These are phyloP conservation scores for Homalodisca vitripennis DNA, from an alignment of 1,140 invertebrate species.

Conservation along the genomic window DNA sequence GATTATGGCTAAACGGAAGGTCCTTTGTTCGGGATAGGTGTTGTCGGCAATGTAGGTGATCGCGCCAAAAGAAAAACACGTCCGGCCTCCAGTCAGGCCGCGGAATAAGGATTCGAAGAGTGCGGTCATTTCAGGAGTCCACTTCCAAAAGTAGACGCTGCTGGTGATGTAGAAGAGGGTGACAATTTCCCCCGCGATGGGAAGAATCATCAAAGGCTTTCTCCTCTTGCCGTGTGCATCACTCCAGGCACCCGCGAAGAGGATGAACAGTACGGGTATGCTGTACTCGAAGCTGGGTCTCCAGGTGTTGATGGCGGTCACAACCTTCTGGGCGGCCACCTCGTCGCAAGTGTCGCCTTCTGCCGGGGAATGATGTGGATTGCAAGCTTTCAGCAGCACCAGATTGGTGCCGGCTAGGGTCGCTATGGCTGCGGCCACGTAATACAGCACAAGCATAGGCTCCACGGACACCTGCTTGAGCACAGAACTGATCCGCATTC, in stretches of 20 bases:
- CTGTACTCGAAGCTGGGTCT: slow-evolving; percentile 38
- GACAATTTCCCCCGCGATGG: slow-evolving; percentile 41
- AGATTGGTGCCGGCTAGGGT: slow-evolving; percentile 31
- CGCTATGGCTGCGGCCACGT: slow-evolving; percentile 32
- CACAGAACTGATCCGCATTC: background rate
- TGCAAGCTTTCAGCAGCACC: slow-evolving; percentile 35
- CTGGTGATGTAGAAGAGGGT: slow-evolving; percentile 25
- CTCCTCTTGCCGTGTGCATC: slow-evolving; percentile 43
- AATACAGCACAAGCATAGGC: slow-evolving; percentile 37
- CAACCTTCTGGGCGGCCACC: slow-evolving; percentile 35
- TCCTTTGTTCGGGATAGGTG: slow-evolving; percentile 43
- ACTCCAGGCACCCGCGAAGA: slow-evolving; percentile 43
- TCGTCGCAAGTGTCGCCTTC: slow-evolving; percentile 33
- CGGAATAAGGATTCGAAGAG: slow-evolving; percentile 47
- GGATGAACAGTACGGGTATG: slow-evolving; percentile 39
- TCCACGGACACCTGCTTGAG: slow-evolving; percentile 34
- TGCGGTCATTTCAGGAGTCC: slow-evolving; percentile 40
- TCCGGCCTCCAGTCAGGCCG: slow-evolving; percentile 47
- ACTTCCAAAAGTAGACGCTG: slow-evolving; percentile 36
- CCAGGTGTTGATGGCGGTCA: slow-evolving; percentile 41
- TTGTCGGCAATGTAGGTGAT: slow-evolving; percentile 51
- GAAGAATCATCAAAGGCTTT: slow-evolving; percentile 50
- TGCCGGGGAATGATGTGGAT: slow-evolving; percentile 11
- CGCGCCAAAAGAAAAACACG: slow-evolving; percentile 47
- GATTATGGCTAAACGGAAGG: slow-evolving; percentile 48